These are phyloP conservation scores for Heteromyza rotundicornis DNA, from an alignment of 2,888 invertebrate genomes.

Conservation along the genomic window DNA sequence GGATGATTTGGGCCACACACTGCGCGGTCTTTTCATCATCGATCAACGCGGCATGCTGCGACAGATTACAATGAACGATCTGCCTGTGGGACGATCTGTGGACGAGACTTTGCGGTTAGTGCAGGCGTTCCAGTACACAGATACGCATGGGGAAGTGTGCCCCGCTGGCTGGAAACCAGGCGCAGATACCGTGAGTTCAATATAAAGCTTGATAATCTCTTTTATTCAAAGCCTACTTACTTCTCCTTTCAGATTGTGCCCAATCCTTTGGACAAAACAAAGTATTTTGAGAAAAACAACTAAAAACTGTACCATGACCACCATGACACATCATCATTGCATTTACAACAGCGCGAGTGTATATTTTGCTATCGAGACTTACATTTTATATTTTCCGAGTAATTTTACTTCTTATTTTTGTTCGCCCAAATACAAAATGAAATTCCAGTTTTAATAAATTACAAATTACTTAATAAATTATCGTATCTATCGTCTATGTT, in stretches of 20 bases:
- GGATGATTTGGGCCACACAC: slow-evolving; percentile 88
- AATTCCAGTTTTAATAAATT: no score
- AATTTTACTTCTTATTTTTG: not conserved
- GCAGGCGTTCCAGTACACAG: slow-evolving; percentile 94
- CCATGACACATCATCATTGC: not conserved
- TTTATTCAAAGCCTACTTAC: no score
- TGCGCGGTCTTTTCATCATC: slow-evolving; percentile 88
- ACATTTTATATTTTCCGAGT: no score
- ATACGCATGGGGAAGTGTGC: slow-evolving; percentile 92
- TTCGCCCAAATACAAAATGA: not conserved
- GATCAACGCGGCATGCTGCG: slow-evolving; percentile 86
- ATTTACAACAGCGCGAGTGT: not conserved
- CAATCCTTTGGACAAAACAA: slow-evolving; percentile 79
- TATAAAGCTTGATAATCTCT: no score
- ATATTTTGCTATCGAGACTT: not conserved
- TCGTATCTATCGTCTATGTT: slow-evolving; percentile 19
- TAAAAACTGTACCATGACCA: slow-evolving; percentile 31
- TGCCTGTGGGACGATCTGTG: slow-evolving; percentile 91
- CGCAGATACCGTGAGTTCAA: slow-evolving; percentile 77
- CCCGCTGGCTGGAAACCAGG: slow-evolving; percentile 97
- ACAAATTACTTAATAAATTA: not conserved
- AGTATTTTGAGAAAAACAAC: slow-evolving; percentile 75
- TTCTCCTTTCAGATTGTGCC: slow-evolving; percentile 73
- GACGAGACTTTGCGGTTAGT: slow-evolving; percentile 92
- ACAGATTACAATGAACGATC: slow-evolving; percentile 96